Percentiles rank a stretch among this genome's conserved stretches.
phyloP scores from a whole-genome alignment of 2,113 vertebrate species.

The Okapia johnstoni region DNA sequence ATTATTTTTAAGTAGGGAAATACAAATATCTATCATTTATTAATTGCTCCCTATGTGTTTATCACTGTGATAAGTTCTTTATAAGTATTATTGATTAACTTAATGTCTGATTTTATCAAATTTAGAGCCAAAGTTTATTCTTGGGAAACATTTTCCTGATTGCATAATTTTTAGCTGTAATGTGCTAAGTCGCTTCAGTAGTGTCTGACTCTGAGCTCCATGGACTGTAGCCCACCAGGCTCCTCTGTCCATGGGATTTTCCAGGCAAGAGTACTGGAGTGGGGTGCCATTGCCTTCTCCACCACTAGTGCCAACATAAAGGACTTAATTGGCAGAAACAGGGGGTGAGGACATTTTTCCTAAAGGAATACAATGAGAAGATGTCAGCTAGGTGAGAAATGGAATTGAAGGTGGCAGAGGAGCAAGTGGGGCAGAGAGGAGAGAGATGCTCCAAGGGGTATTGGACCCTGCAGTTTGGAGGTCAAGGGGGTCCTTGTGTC shows the following conservation, averaged over 20 bases:
- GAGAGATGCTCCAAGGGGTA: neutral
- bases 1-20: neutral
- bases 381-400: neutral
- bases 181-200: neutral
- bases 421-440: neutral
- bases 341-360: neutral
- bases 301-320: neutral
- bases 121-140: neutral
- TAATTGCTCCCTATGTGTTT: neutral
- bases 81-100: neutral
- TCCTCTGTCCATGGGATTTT: no score
- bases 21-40: neutral
- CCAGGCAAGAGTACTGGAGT: no score
- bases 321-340: neutral
- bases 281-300: no score
- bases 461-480: neutral
- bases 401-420: neutral
- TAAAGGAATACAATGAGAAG: neutral
- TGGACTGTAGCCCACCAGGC: no score
- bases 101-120: neutral
- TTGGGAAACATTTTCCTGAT: neutral
- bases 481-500: neutral
- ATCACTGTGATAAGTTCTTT: conserved; percentile 8
- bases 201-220: accelerated
- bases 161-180: neutral